Evolutionary conservation across 2,113 vertebrate species (phyloP).

Genomic region (Corythornis cristatus): DNA sequence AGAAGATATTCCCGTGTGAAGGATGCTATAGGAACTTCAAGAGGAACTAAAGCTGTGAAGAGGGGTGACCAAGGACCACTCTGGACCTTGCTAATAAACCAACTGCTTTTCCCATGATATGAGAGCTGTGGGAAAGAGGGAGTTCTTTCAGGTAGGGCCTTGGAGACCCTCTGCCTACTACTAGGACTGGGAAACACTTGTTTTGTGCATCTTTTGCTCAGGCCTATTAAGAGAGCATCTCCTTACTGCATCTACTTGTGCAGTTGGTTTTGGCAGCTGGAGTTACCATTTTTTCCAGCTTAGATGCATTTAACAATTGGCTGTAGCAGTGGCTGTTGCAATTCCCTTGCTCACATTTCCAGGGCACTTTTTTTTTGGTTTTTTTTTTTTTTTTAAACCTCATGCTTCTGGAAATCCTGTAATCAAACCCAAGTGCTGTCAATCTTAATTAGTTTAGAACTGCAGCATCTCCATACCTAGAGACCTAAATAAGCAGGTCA

Average conservation of each 20-base stretch:
- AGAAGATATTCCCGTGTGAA: background rate
- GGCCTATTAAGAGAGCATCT: background rate
- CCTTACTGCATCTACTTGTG: background rate
- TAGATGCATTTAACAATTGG: slow-evolving; percentile 29
- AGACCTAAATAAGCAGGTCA: slow-evolving; percentile 71
- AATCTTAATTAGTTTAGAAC: slow-evolving; percentile 72
- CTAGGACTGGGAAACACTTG: background rate
- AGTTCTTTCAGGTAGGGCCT: background rate
- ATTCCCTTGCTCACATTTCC: slow-evolving; percentile 48
- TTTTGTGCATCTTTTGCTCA: background rate
- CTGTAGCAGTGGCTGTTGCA: slow-evolving; percentile 37
- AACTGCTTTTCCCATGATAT: background rate
- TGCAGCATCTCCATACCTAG: slow-evolving; percentile 35
- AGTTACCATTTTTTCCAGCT: background rate
- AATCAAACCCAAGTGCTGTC: slow-evolving; percentile 57
- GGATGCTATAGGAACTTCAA: background rate
- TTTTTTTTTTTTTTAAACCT: slow-evolving; percentile 33
- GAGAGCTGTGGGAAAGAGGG: background rate
- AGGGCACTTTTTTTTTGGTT: slow-evolving; percentile 26
- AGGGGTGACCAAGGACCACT: background rate
- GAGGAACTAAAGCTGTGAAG: background rate
- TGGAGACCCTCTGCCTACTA: background rate
- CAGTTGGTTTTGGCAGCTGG: background rate
- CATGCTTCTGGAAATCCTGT: slow-evolving; percentile 62
- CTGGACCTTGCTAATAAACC: background rate